Evolutionary conservation across 2,797 vertebrate species (phyloP), one percentile per base, ranked within the genome.

Genomic region (Champsocephalus gunnari): DNA sequence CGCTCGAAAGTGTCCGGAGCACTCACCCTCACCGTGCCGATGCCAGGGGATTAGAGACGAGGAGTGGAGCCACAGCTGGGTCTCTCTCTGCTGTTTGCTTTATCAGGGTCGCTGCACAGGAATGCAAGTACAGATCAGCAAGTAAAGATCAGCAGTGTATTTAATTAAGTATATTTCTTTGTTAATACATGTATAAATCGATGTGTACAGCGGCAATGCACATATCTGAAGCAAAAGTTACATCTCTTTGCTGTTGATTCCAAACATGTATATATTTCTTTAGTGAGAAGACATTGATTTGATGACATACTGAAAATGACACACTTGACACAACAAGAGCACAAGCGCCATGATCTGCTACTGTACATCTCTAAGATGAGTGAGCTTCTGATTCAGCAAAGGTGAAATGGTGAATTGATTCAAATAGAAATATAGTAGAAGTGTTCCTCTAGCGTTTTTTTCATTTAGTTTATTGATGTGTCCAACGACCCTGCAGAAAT

Each of bases 11-110:
- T 82, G 81, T 92, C 84, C 63, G 32, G 71, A 73, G 71, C 75
- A 54, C 71, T 92, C 79, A 66, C 64, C 61, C 71, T 71, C 84
- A 73, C 65, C n/a, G 70, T 59, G 80, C 83, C 73, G 87, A 85
- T 66, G 78, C 82, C 78, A 53, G 71, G 66, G 71, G 72, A 82
- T 82, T 77, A 82, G 66, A 85, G 75, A 67, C 73, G n/a, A 75
- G 44, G 43, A 75, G 80, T 24, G 2, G 38, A 71, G 71, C 78
- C 55, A 41, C 56, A 66, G 78, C 77, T 79, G 43, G 76, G 62
- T 72, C n/a, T 59, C 75, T 49, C 71, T 73, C 71, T 73, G 43
- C 57, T 68, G 60, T 78, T 73, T 41, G 34, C 59, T 76, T 74
- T 44, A 54, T 77, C 49, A 74, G 54, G 51, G 69, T 73, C 10